phyloP scores from a whole-genome alignment of 2,113 vertebrate species.

The Guaruba guarouba region DNA sequence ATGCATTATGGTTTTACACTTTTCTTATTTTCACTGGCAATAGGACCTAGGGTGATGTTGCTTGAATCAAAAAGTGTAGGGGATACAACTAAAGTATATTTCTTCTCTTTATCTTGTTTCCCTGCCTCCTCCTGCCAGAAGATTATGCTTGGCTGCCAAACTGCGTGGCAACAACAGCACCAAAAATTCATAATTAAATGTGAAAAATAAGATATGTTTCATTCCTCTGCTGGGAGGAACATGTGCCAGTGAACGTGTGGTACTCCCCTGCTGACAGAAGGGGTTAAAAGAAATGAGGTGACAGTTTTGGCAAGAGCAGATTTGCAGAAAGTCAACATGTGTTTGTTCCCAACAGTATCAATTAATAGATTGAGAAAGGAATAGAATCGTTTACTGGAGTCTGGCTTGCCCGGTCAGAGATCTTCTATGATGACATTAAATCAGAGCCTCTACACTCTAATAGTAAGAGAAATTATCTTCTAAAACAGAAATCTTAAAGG shows the following conservation, averaged over 20 bases:
- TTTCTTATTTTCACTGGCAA: constrained; percentile 24
- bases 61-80: constrained; percentile 49
- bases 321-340: not conserved
- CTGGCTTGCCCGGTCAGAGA: not conserved
- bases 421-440: not conserved
- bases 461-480: not conserved
- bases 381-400: not conserved
- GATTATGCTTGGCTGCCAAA: constrained; percentile 14
- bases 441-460: not conserved
- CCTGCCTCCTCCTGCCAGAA: not conserved
- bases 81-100: constrained; percentile 25
- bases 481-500: not conserved
- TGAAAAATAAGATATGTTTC: constrained; percentile 2
- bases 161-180: not conserved
- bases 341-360: not conserved
- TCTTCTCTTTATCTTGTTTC: constrained; percentile 45
- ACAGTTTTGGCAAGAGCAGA: not conserved
- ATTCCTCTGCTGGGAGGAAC: not conserved
- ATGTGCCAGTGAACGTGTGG: not conserved
- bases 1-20: not conserved
- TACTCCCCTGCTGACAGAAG: not conserved
- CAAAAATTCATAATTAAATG: constrained; percentile 10
- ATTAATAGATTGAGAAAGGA: not conserved
- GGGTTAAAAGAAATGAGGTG: not conserved
- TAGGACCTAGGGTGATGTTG: not conserved